These are phyloP conservation scores for Phoeniculus purpureus DNA, from an alignment of 2,797 vertebrate species.

Conservation along the genomic window DNA sequence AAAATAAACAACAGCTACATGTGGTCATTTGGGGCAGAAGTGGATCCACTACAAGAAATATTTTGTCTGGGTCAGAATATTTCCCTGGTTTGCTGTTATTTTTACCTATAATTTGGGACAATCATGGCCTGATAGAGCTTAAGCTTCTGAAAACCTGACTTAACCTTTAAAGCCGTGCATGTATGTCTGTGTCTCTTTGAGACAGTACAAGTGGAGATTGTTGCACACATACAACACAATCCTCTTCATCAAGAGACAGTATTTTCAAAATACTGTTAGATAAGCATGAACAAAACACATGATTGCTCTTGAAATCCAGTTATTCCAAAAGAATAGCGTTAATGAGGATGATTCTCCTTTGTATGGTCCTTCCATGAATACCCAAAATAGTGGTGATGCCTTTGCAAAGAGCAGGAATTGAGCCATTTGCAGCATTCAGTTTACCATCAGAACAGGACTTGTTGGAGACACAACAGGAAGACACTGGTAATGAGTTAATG, in stretches of 20 bases:
- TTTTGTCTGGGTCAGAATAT: background rate
- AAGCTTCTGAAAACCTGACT: background rate
- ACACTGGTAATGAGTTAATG: background rate
- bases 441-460: background rate
- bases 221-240: background rate
- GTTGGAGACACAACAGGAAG: background rate
- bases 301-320: background rate
- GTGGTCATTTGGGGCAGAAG: background rate
- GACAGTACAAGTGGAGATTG: background rate
- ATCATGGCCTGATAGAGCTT: background rate
- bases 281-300: background rate
- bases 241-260: background rate
- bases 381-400: background rate
- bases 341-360: background rate
- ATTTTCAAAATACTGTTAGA: background rate
- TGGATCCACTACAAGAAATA: background rate
- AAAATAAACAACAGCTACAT: too few species aligned
- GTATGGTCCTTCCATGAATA: background rate
- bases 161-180: background rate
- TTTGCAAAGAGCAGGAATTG: background rate
- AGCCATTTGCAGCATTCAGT: background rate
- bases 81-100: background rate
- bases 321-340: background rate
- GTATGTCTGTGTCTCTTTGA: background rate
- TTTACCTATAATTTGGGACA: background rate